Percentiles rank a stretch among this genome's conserved stretches.
Evolutionary conservation across 2,888 invertebrate species (phyloP).

Genomic region (Vannuccia rotundouncinata): DNA sequence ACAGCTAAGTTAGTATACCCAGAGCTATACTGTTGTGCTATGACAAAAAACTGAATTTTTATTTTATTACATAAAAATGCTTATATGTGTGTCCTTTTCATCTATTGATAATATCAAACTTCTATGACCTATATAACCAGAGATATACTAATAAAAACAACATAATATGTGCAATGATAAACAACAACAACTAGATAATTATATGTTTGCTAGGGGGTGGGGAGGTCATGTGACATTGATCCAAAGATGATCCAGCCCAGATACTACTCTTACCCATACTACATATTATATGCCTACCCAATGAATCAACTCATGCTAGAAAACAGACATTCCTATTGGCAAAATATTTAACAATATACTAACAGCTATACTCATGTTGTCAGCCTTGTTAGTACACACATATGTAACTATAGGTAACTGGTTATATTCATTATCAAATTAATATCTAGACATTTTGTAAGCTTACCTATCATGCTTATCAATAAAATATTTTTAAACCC

Average conservation of each 20-base stretch:
- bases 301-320: no score
- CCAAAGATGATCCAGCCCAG: background rate
- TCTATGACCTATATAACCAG: constrained; percentile 26
- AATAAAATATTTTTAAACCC: no score
- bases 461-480: no score
- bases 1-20: no score
- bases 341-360: no score
- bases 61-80: constrained; percentile 23
- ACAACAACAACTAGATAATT: constrained; percentile 18
- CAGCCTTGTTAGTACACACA: no score
- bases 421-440: no score
- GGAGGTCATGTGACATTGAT: constrained; percentile 13
- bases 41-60: constrained; percentile 4
- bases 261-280: background rate
- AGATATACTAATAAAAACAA: constrained; percentile 19
- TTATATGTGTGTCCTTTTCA: constrained; percentile 17
- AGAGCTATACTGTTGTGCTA: background rate
- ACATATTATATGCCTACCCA: background rate
- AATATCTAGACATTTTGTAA: no score
- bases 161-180: constrained; percentile 10
- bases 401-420: no score
- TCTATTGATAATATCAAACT: constrained; percentile 22
- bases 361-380: no score
- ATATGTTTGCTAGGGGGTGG: constrained; percentile 6
- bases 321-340: no score